Evolutionary conservation across 2,113 vertebrate species (phyloP), one percentile per base, ranked within the genome.

Genomic region (Poeciliopsis turrubarensis): DNA sequence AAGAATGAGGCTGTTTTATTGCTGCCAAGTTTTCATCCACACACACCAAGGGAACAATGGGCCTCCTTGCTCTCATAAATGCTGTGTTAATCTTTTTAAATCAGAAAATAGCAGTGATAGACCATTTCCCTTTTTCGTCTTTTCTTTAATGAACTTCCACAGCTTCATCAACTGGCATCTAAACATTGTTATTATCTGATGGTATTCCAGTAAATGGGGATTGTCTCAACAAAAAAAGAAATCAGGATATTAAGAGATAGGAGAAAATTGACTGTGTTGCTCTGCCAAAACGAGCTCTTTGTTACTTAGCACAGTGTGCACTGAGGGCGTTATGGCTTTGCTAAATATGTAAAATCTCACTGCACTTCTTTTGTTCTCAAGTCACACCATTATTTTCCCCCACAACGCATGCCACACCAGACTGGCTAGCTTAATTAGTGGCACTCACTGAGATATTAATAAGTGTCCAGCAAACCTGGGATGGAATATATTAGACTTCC

Each of bases 401-500:
- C 73, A 69, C 86, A 79, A 88, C 82, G 68, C 80, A 79, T 85
- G 85, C 81, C 32, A 68, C 84, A 57, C 47, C 68, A 79, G 71
- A 86, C 85, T 75, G 87, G 87, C 85, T 85, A 30, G 75, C 82
- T 89, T 84, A 89, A 93, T 93, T 93, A 92, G 88, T 65, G 72
- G 75, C 89, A 77, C 89, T 91, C 92, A 83, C 82, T 70, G 81
- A 70, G 78, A 87, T 84, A 89, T 90, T 92, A 92, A 90, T 85
- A 91, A 77, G 82, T 82, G 86, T 91, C 89, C 81, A 77, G 79
- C 79, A 88, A 83, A 87, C 79, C 82, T 89, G 77, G 88, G 86
- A 89, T 61, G 78, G 89, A 86, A 89, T 87, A 90, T 83, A 93
- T 92, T 91, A 93, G 79, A 87, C 84, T 87, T 90, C 82, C 87